Evolutionary conservation across 1,140 invertebrate species (phyloP), one percentile per base, ranked within the genome.

Genomic region (Polypedilum vanderplanki): DNA sequence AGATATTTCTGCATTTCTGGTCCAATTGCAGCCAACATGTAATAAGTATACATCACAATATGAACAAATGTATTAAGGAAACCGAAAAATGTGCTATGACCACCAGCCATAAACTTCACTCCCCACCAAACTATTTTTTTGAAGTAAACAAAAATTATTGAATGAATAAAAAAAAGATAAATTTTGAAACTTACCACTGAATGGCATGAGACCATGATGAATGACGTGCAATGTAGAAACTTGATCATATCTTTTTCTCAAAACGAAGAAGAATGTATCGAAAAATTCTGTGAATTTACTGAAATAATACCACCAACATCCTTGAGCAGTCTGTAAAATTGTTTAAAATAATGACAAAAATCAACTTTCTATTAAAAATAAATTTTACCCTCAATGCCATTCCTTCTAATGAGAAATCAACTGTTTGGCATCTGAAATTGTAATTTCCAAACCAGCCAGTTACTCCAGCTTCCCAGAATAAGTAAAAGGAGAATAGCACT

Each of bases 11-110:
- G 91, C 77, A 92, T 86, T 40, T 87, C 83, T 0, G 93, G 91
- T 46, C 93, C 93, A 65, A 94, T 84, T 1, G 92, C 91, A 15
- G 92, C 87, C 40, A 95, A 82, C 64, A 93, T 83, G 82, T 96
- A 96, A 81, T 96, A 96, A 0, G 87, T 84, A 82, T 96, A 96
- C 93, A 96, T 96, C 41, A 94, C 83, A n/a, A 92, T 88, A 79
- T 95, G 93, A 1, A 95, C 91, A 77, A 93, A 92, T 2, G 90
- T 90, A 81, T 95, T 95, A 40, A 94, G 79, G 4, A 90, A 78
- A 20, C 89, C 89, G 77, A 91, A 93, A 83, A 93, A 93, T 1
- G 88, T 87, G 76, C 17, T 20, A 10, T 70, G 65, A 70, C 65
- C 65, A 92, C 91, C 91, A 83, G 92, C 90, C 12, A 89, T 90